A percentile compares a stretch with the other conserved stretches of the same genome.
Evolutionary conservation across 2,797 vertebrate species (phyloP).

Genomic region (Pseudotriccus pelzelni): DNA sequence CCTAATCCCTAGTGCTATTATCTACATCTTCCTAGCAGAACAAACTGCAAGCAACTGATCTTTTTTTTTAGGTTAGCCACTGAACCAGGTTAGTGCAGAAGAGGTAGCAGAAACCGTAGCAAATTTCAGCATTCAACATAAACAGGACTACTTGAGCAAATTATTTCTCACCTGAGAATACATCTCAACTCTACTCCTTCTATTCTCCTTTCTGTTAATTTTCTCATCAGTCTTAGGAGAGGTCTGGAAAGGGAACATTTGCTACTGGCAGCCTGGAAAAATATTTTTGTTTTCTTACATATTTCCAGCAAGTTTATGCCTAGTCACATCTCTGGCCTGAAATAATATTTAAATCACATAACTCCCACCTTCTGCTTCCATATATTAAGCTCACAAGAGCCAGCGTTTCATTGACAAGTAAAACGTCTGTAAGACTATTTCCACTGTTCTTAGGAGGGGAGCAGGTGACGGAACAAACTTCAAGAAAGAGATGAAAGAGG

Average conservation of each 20-base stretch:
- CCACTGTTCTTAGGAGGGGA: background rate
- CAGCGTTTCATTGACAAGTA: background rate
- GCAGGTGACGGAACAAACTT: constrained; percentile 9
- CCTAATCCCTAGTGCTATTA: background rate
- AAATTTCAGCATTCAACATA: background rate
- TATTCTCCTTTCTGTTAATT: background rate
- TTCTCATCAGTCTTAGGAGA: background rate
- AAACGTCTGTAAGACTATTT: background rate
- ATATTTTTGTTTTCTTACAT: background rate
- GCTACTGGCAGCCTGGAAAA: background rate
- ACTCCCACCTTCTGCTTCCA: background rate
- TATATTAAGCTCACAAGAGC: background rate
- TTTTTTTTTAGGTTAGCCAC: background rate
- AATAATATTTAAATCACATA: background rate
- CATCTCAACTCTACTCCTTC: background rate
- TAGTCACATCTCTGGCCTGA: background rate
- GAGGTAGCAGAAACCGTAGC: background rate
- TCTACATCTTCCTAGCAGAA: background rate
- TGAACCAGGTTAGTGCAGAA: background rate
- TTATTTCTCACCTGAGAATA: background rate
- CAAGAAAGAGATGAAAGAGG: constrained; percentile 39
- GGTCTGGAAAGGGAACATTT: background rate
- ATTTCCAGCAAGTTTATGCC: background rate
- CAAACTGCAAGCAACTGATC: background rate
- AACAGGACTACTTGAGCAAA: background rate